Percentiles rank a stretch among this genome's conserved stretches.
Evolutionary conservation across 2,113 vertebrate genomes (phyloP).

Genomic region (Neoarius graeffei): DNA sequence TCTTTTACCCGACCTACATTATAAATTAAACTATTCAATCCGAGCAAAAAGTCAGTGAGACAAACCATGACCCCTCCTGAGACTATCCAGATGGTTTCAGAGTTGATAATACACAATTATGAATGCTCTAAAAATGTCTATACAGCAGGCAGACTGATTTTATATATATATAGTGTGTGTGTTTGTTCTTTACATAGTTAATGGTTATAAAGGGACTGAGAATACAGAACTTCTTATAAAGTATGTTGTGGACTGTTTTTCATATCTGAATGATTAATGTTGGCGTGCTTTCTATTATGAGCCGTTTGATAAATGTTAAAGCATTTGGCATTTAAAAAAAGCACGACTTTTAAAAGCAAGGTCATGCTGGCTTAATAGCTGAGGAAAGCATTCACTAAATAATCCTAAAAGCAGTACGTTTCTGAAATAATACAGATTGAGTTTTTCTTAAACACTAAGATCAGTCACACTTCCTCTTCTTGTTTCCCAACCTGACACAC

Average conservation of each 20-base stretch:
- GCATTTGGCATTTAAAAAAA: background rate
- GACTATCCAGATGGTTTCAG: background rate
- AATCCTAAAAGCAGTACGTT: background rate
- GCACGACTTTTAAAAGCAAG: conserved; percentile 3
- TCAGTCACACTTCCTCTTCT: background rate
- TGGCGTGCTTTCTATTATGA: background rate
- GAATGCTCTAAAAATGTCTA: background rate
- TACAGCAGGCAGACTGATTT: background rate
- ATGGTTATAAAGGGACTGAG: background rate
- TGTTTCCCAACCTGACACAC: background rate
- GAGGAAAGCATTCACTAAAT: background rate
- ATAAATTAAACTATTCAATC: background rate
- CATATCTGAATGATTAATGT: background rate
- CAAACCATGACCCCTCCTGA: background rate
- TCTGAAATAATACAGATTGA: background rate
- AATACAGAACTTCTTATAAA: background rate
- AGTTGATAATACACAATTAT: conserved; percentile 3
- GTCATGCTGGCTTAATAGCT: background rate
- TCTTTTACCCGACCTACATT: too few relatives aligned
- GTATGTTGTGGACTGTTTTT: background rate
- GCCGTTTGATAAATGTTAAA: background rate
- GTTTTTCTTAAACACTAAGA: conserved; percentile 1
- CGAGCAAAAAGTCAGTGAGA: background rate
- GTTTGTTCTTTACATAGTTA: background rate
- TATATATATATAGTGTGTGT: too few relatives aligned